Evolutionary conservation across 2,113 vertebrate genomes (phyloP), one percentile per base, ranked within the genome.

Genomic region (Nycticorax nycticorax): DNA sequence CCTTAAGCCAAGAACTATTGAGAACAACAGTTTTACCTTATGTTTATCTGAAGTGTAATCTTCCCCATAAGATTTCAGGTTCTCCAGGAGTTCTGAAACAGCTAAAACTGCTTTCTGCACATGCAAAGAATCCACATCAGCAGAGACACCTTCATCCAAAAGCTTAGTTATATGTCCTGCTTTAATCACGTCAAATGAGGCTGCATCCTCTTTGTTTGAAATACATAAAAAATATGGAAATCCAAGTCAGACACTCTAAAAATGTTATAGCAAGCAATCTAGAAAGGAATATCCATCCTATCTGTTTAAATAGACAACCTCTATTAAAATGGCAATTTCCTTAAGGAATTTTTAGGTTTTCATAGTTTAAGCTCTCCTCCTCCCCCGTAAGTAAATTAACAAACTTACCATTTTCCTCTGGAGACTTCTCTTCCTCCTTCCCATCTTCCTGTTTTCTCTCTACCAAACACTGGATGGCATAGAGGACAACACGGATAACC

Each of bases 391-490:
- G 10, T 57, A 75, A 72, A 57, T 28, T 37, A 80, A 88, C 23
- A 91, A 57, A 79, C 92, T 80, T 94, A 97, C 98, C 97, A 4
- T 98, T 94, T 85, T 97, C 94, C 33, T 82, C 79, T 83, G 96
- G 32, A 55, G 84, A 74, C 43, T 80, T 24, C 57, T 94, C 80
- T 95, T 96, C 59, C 64, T 94, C 69, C n/a, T 97, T 92, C 66
- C 96, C 95, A 37, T 47, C 96, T 75, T 98, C 94, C 33, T 92
- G 88, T 79, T 94, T 98, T 84, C 98, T 99, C 96, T 99, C 99
- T 57, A 98, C 97, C 33, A 99, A 97, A 39, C 95, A 98, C 98
- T 99, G 99, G 32, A 99, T 98, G 17, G 98, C 98, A 98, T 97
- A 99, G 59, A 99, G 98, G 85, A 99, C 97, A 15, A 95, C 96